phyloP scores from a whole-genome alignment of 1,140 invertebrate genomes.

The Orius laevigatus region DNA sequence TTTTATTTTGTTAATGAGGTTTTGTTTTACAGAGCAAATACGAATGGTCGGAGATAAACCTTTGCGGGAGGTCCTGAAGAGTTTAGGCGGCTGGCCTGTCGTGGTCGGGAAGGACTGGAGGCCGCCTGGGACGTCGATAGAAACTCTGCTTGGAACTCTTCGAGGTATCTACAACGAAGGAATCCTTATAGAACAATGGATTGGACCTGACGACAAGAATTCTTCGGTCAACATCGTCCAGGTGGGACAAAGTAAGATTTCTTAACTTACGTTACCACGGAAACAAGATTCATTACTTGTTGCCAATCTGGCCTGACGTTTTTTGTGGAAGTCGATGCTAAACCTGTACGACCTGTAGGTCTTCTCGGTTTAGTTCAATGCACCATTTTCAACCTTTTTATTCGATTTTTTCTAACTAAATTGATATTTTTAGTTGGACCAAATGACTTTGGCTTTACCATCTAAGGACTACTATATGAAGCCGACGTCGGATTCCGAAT shows the following conservation, averaged over 20 bases:
- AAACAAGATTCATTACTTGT: background rate
- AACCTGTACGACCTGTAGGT: no score
- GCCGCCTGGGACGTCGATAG: slow-evolving; percentile 36
- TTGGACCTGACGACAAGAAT: slow-evolving; percentile 73
- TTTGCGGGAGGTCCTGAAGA: slow-evolving; percentile 37
- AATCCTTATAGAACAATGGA: slow-evolving; percentile 59
- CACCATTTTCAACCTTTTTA: no score
- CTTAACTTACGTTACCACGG: background rate
- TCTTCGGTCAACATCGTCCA: slow-evolving; percentile 72
- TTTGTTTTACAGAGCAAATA: slow-evolving; percentile 42
- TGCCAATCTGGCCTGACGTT: background rate
- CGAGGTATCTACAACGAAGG: slow-evolving; percentile 56
- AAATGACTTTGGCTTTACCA: slow-evolving; percentile 60
- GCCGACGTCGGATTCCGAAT: slow-evolving; percentile 41
- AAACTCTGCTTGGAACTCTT: slow-evolving; percentile 47
- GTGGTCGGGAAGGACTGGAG: slow-evolving; percentile 41
- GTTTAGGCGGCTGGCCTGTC: slow-evolving; percentile 63
- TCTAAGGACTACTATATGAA: slow-evolving; percentile 69
- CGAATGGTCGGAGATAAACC: slow-evolving; percentile 47
- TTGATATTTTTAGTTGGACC: slow-evolving; percentile 46
- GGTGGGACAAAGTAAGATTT: slow-evolving; percentile 34
- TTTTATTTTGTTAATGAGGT: no score
- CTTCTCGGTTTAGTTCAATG: no score
- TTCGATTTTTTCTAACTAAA: background rate
- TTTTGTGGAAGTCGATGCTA: background rate